phyloP scores from a whole-genome alignment of 2,797 vertebrate genomes.

The Liasis olivaceus region DNA sequence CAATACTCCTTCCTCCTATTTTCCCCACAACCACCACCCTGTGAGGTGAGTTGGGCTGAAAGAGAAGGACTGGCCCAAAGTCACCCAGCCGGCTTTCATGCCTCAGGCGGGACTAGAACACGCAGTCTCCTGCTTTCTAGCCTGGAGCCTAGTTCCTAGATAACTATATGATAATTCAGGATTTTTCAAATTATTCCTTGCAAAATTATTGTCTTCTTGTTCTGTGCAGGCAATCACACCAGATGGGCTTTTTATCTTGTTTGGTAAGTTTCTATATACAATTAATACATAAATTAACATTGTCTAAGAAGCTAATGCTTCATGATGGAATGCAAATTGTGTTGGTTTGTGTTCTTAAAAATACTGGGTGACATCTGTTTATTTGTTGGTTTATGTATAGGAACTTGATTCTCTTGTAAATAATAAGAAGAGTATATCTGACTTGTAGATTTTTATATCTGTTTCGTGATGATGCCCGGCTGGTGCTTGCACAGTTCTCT shows the following conservation, averaged over 20 bases:
- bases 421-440: neutral
- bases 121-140: too few relatives aligned
- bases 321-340: neutral
- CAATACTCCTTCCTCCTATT: too few relatives aligned
- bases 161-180: neutral
- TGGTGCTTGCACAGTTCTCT: neutral
- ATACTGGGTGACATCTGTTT: neutral
- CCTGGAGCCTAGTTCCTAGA: neutral
- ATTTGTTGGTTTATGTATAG: neutral
- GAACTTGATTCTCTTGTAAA: neutral
- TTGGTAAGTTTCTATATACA: constrained; percentile 78
- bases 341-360: neutral
- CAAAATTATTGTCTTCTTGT: constrained; percentile 59
- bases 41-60: too few relatives aligned
- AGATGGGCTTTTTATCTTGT: constrained; percentile 86
- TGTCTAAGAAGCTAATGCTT: neutral
- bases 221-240: constrained; percentile 82
- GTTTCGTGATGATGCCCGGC: neutral
- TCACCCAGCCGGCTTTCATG: too few relatives aligned
- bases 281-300: neutral
- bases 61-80: too few relatives aligned
- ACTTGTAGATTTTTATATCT: neutral
- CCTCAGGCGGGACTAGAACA: too few relatives aligned
- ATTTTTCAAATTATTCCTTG: constrained; percentile 20
- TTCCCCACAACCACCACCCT: too few relatives aligned